Evolutionary conservation across 1,140 invertebrate genomes (phyloP).

Genomic region (Planococcus citri): DNA sequence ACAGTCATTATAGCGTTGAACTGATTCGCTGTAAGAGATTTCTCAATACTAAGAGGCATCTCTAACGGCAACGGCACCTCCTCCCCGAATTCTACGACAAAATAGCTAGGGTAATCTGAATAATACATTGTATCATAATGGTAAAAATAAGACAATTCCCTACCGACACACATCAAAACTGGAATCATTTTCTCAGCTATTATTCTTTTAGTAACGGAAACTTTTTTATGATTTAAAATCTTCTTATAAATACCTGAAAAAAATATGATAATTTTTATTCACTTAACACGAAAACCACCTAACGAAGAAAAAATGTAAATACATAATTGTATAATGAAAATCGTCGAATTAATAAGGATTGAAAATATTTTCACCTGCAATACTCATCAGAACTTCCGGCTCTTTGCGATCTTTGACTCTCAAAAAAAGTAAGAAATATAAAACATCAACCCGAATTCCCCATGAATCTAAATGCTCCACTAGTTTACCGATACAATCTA

Average conservation of each 20-base stretch:
- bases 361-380: constrained; percentile 53
- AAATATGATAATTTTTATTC: too few species aligned
- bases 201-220: constrained; percentile 88
- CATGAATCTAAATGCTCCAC: constrained; percentile 91
- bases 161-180: constrained; percentile 84
- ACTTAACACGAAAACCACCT: constrained; percentile 72
- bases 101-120: too few species aligned
- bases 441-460: constrained; percentile 87
- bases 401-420: constrained; percentile 85
- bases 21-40: constrained; percentile 74
- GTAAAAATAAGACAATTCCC: too few species aligned
- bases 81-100: too few species aligned
- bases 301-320: neutral
- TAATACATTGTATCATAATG: too few species aligned
- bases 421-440: constrained; percentile 82
- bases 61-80: too few species aligned
- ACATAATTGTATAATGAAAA: too few species aligned
- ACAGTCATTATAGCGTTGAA: too few species aligned
- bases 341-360: too few species aligned
- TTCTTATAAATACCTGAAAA: constrained; percentile 82
- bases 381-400: constrained; percentile 92
- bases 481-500: constrained; percentile 86
- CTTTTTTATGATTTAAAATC: constrained; percentile 73
- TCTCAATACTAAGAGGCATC: constrained; percentile 86
- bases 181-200: constrained; percentile 89